Evolutionary conservation across 2,888 invertebrate species (phyloP).

Genomic region (Brachyptera risi): DNA sequence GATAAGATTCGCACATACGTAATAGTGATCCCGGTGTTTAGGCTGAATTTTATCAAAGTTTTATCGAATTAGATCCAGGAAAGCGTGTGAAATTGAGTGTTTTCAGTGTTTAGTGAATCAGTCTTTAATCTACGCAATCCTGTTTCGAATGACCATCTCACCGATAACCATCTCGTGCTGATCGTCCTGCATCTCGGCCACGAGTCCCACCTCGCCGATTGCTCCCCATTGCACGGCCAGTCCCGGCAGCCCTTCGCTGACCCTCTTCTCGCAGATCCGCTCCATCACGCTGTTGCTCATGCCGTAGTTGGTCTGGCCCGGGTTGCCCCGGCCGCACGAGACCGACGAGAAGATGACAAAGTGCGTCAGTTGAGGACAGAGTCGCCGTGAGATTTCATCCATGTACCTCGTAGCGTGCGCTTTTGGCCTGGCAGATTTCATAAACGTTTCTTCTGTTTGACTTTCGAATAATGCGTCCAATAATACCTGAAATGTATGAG

Average conservation of each 20-base stretch:
- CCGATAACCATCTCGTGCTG: conserved; percentile 64
- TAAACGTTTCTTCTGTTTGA: conserved; percentile 50
- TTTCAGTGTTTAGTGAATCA: no score
- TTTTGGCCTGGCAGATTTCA: conserved; percentile 54
- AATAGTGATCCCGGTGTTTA: no score
- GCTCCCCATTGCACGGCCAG: conserved; percentile 63
- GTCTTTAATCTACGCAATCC: no score
- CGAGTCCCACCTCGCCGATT: conserved; percentile 67
- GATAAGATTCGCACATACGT: no score
- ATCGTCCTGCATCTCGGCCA: conserved; percentile 69
- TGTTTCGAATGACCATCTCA: no score
- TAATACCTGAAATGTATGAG: conserved; percentile 47
- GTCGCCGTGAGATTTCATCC: conserved; percentile 50
- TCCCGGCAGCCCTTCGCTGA: conserved; percentile 49
- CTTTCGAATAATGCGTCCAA: conserved; percentile 53
- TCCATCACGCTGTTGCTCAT: conserved; percentile 61
- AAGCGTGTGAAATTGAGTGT: no score
- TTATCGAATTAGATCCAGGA: no score
- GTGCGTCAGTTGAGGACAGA: conserved; percentile 48
- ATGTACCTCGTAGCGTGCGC: conserved; percentile 54
- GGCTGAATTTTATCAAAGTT: no score
- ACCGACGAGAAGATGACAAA: conserved; percentile 65
- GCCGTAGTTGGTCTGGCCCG: conserved; percentile 63
- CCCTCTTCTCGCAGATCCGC: conserved; percentile 52
- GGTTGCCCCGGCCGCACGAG: conserved; percentile 60